phyloP scores from a whole-genome alignment of 2,113 vertebrate genomes.

The human (Homo sapiens) region DNA sequence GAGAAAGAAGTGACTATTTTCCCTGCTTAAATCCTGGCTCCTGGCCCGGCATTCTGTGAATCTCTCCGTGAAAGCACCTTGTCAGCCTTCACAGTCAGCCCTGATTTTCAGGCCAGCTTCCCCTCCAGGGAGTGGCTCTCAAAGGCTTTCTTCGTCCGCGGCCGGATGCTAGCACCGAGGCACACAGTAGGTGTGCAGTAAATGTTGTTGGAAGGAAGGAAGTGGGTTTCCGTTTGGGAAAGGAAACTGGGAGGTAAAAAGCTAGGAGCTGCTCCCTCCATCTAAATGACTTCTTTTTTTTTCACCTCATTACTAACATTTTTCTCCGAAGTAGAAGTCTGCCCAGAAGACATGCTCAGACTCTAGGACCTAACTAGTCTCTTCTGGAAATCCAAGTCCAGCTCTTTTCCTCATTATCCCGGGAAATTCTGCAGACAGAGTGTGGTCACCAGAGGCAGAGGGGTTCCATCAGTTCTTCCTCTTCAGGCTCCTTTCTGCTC shows the following conservation, averaged over 20 bases:
- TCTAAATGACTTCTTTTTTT: too few species aligned
- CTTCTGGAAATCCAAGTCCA: neutral
- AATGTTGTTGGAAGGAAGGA: neutral
- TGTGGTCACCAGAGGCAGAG: neutral
- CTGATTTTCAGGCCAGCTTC: neutral
- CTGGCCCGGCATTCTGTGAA: neutral
- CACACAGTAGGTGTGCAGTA: neutral
- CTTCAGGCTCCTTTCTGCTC: neutral
- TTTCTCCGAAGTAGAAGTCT: neutral
- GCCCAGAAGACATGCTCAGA: neutral
- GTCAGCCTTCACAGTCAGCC: neutral
- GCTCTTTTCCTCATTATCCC: neutral
- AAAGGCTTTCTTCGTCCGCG: accelerated
- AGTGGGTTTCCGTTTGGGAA: neutral
- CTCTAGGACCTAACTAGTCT: neutral
- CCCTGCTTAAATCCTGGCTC: neutral
- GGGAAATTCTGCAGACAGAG: neutral
- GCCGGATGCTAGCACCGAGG: neutral
- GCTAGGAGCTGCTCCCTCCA: neutral
- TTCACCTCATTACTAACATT: accelerated
- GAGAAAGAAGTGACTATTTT: neutral
- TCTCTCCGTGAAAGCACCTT: neutral
- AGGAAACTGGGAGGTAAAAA: neutral
- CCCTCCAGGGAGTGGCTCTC: neutral
- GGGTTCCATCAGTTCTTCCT: neutral